Evolutionary conservation across 2,797 vertebrate genomes (phyloP), one percentile per base, ranked within the genome.

Genomic region (Coregonus suidteri): DNA sequence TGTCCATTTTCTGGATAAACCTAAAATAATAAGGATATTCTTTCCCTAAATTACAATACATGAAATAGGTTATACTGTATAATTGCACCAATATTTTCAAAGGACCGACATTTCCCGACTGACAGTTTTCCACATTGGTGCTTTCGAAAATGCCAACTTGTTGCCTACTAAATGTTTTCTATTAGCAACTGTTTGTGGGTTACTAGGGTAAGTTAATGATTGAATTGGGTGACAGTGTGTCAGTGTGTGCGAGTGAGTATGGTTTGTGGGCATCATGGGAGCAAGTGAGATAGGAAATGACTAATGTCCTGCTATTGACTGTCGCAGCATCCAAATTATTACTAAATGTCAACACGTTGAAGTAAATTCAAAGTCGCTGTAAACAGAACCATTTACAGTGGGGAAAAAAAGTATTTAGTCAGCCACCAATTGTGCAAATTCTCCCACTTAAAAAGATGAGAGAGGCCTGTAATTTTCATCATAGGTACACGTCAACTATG

Each of bases 321-420:
- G 34, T 0, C 16, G 15, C 2, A 25, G 71, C 9, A 37, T 79
- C 71, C 54, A 76, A 76, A 78, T 73, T 76, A 81, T 89, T 84
- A 83, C 75, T 75, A 77, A 91, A 88, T 88, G 86, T 86, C 85
- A 91, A 62, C 70, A 30, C 25, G 69, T 71, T 65, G 75, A 70
- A 47, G 41, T 47, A 9, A 54, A 71, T 75, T 78, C 79, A 69
- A 34, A 68, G 72, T 72, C 52, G n/a, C 41, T 25, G 41, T 47
- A 73, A 62, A 76, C 74, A 78, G 53, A 73, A 74, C 73, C 37
- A 71, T 85, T 81, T 81, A n/a, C n/a, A n/a, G n/a, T n/a, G n/a
- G n/a, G n/a, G n/a, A n/a, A n/a, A n/a, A n/a, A n/a, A n/a, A n/a
- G n/a, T n/a, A n/a, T n/a, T n/a, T n/a, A n/a, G n/a, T n/a, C n/a